Evolutionary conservation across 2,113 vertebrate genomes (phyloP), one percentile per base, ranked within the genome.

Genomic region (Heterotilapia buettikoferi): DNA sequence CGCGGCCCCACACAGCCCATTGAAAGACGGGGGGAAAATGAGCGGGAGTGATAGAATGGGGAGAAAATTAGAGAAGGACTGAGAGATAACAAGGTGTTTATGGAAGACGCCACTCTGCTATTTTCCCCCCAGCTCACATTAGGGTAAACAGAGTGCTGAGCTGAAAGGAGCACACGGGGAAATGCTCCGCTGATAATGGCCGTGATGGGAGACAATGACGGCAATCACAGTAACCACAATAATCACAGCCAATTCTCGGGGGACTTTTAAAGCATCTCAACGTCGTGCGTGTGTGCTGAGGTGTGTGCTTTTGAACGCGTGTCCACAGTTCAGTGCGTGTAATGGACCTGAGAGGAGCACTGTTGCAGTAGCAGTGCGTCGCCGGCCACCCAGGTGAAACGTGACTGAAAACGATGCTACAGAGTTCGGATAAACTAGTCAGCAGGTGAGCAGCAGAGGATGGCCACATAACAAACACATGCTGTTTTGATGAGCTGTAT

Each of bases 31-130:
- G 79, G 33, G 68, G 26, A 10, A 84, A 92, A 90, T 83, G 87
- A 93, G 89, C 19, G 4, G 50, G 91, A 91, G 87, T 83, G 93
- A 93, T 84, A 91, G 89, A 93, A 94, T 90, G 90, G 85, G 66
- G 92, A 85, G 90, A 94, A 95, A 95, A 95, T 94, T 93, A 94
- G 92, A 94, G 88, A 92, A 91, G 89, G 90, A 93, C 90, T 84
- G 90, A 88, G 92, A 92, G 94, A 95, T 95, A 95, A 96, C 92
- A 93, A 95, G 94, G 93, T 94, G 94, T 95, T 95, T 95, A 95
- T 95, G 90, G 92, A 94, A 86, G 94, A 89, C 40, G 82, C 84
- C 80, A 86, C 86, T 79, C 86, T 82, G 80, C 86, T 78, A 92
- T 90, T 90, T 91, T 59, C 90, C 92, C 93, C 89, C 87, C 61